phyloP scores from a whole-genome alignment of 2,113 vertebrate species.

The Hystrix cristata region DNA sequence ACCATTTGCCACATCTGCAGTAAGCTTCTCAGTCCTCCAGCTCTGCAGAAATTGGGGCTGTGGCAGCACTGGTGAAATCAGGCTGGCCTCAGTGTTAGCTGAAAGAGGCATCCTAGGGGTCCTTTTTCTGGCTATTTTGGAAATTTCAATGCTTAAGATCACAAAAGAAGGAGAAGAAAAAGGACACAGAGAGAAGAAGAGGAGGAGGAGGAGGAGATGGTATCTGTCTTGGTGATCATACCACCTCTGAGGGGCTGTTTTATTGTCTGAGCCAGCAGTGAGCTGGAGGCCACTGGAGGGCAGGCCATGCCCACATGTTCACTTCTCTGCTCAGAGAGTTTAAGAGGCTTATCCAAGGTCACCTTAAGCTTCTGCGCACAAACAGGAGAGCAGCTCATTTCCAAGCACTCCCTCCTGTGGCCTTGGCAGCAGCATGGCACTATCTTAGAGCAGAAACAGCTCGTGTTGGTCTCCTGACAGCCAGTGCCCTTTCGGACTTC shows the following conservation, averaged over 20 bases:
- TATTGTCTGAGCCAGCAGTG: fast-evolving
- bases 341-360: background rate
- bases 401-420: background rate
- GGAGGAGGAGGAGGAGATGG: fast-evolving
- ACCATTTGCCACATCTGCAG: fast-evolving
- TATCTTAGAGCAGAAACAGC: background rate
- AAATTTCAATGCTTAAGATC: background rate
- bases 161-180: background rate
- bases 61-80: background rate
- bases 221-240: background rate
- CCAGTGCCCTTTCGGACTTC: conserved; percentile 47
- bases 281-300: background rate
- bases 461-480: background rate
- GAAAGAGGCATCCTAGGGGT: background rate
- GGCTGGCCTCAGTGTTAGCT: background rate
- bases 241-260: background rate
- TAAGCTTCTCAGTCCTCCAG: background rate
- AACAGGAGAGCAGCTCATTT: background rate
- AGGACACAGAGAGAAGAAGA: background rate
- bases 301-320: background rate
- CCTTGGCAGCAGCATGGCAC: background rate
- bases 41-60: background rate
- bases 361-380: background rate
- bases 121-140: background rate
- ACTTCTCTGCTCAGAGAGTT: background rate